Conservation (phyloP, 2,888 invertebrate species). For the Thera britannica region DNA sequence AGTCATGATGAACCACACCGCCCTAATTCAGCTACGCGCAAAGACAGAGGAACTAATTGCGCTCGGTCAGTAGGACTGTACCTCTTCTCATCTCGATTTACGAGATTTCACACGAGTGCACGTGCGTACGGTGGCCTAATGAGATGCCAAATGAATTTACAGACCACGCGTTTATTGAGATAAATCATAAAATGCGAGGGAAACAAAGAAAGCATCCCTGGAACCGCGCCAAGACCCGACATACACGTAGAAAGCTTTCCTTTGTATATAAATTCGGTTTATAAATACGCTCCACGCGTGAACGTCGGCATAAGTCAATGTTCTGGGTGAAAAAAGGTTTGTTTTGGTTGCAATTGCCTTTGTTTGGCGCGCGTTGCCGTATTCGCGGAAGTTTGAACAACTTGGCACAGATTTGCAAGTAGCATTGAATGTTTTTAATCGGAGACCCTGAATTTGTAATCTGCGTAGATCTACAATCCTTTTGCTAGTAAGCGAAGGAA, state of each 20-base stretch:
- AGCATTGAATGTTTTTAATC: constrained; percentile 11
- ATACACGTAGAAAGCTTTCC: constrained; percentile 56
- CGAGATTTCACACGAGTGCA: constrained; percentile 10
- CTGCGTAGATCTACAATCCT: constrained; percentile 16
- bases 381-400: constrained; percentile 34
- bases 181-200: constrained; percentile 63
- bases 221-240: constrained; percentile 60
- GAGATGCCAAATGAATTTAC: constrained; percentile 45
- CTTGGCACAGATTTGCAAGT: constrained; percentile 31
- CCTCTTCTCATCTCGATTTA: constrained; percentile 34
- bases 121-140: constrained; percentile 33
- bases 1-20: neutral
- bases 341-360: constrained; percentile 40
- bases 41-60: neutral
- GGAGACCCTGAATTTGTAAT: constrained; percentile 19
- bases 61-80: constrained; percentile 6
- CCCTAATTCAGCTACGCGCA: neutral
- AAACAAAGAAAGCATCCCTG: constrained; percentile 70
- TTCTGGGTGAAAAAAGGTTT: constrained; percentile 49
- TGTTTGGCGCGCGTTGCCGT: constrained; percentile 24
- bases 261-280: constrained; percentile 64
- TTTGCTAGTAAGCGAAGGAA: neutral
- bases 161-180: constrained; percentile 31
- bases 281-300: constrained; percentile 55
- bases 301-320: constrained; percentile 57